Evolutionary conservation across 2,888 invertebrate genomes (phyloP), one percentile per base, ranked within the genome.

Genomic region (Mesorhabditis spiculigera): DNA sequence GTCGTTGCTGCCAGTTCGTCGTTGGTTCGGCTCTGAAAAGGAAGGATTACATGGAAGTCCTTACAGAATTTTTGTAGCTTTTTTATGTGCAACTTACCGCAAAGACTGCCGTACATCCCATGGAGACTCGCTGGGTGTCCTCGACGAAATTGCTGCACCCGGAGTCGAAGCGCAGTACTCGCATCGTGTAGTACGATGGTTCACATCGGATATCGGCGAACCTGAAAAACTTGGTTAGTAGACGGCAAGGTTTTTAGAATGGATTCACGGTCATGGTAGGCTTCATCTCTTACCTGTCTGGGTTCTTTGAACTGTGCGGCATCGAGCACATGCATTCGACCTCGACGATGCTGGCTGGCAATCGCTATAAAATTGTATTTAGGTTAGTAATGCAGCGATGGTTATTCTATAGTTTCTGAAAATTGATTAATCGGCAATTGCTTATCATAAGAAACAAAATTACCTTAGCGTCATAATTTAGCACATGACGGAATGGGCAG

Each of bases 401-500:
- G 28, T 3, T 28, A 28, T 28, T 28, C 28, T 28, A 28, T 28
- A 28, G 28, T 28, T 28, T 28, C 3, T 3, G 28, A 28, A 28
- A 28, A 3, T 28, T 28, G 28, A 28, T 28, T 28, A 28, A 28
- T 28, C 3, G 3, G 28, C 1, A 28, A 28, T 28, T 28, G 28
- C 28, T 28, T 28, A 28, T 28, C 28, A 1, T 28, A 28, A 28
- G 28, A 28, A 62, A 28, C 16, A 4, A 62, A 62, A 5, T 28
- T 42, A 75, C 75, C 68, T 73, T 71, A 28, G 67, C 67, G 61
- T 75, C 67, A 65, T 73, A 75, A 45, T 75, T 75, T n/a, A 75
- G 45, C 3, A 71, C 63, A 58, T 75, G 73, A 58, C 71, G 70
- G 64, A 71, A 75, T 0, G 75, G 73, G 43, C 75, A 75, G 1